These are phyloP conservation scores for Ectemnius cavifrons DNA, from an alignment of 2,888 invertebrate genomes.

Conservation along the genomic window DNA sequence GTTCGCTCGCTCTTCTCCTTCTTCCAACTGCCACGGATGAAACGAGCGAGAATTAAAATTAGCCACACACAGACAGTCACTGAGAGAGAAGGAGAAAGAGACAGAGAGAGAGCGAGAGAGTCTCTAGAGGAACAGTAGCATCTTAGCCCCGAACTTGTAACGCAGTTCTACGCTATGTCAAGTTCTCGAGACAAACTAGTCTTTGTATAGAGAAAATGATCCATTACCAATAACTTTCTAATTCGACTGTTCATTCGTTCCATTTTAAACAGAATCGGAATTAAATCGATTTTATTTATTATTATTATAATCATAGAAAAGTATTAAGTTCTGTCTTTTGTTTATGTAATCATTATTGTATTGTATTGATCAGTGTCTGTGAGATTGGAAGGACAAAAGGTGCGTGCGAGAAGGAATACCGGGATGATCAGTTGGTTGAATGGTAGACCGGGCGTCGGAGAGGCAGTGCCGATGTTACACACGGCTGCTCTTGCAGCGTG, in stretches of 20 bases:
- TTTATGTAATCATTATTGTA: no score
- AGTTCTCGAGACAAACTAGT: not conserved
- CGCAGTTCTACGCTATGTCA: not conserved
- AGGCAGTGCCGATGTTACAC: no score
- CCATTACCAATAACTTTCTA: no score
- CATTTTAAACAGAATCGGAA: no score
- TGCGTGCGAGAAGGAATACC: no score
- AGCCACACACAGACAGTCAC: not conserved
- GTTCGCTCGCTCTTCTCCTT: constrained; percentile 4
- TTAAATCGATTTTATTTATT: no score
- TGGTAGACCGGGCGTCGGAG: not conserved
- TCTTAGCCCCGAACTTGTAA: not conserved
- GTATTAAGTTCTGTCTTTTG: no score
- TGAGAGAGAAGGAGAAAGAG: not conserved
- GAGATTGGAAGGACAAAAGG: no score
- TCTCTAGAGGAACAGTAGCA: not conserved
- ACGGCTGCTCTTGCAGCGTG: constrained; percentile 50
- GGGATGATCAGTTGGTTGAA: not conserved
- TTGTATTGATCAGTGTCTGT: no score
- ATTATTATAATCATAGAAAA: no score
- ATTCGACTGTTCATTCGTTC: no score
- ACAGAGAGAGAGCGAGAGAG: not conserved
- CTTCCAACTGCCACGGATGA: constrained; percentile 2
- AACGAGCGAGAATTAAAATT: constrained; percentile 4
- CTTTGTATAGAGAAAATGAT: no score